These are phyloP conservation scores for Chondrilla cf. caribensis DNA, from an alignment of 37 sponge, comb jelly and placozoan species.

Conservation along the genomic window DNA sequence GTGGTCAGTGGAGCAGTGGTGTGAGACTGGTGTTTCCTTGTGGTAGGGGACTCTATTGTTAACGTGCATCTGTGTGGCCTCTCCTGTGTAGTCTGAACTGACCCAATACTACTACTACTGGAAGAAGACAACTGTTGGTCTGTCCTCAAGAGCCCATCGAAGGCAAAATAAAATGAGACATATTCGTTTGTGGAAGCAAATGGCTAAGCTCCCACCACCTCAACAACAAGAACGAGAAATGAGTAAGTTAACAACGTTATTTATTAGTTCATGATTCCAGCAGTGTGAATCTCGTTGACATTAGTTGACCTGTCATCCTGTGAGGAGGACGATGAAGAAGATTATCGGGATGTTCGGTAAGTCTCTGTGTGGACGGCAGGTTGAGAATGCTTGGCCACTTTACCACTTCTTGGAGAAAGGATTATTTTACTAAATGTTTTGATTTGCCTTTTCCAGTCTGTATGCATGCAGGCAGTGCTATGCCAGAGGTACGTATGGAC, in stretches of 20 bases:
- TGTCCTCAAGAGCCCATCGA: constrained; percentile 57
- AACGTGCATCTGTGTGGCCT: background rate
- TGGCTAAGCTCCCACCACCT: constrained; percentile 34
- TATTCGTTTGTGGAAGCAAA: constrained; percentile 44
- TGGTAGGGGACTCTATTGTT: too few relatives aligned
- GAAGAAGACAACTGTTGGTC: constrained; percentile 80
- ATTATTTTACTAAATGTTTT: too few relatives aligned
- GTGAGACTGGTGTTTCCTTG: too few relatives aligned
- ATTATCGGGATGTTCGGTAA: constrained; percentile 21
- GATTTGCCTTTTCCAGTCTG: constrained; percentile 43
- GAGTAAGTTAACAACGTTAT: constrained; percentile 33
- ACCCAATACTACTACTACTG: constrained; percentile 74
- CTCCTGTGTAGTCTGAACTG: constrained; percentile 46
- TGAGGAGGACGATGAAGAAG: constrained; percentile 51
- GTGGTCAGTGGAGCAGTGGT: constrained; percentile 49
- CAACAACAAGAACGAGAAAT: constrained; percentile 50
- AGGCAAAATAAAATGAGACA: constrained; percentile 66
- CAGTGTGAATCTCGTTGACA: too few relatives aligned
- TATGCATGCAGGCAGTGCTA: constrained; percentile 76
- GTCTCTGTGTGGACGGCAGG: constrained; percentile 1
- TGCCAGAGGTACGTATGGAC: constrained; percentile 26
- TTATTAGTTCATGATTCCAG: background rate
- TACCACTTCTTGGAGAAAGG: too few relatives aligned
- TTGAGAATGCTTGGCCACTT: background rate
- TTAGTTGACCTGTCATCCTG: constrained; percentile 62